Base-by-base conservation (phyloP, 2,797 vertebrate species). In the Manis javanica region DNA sequence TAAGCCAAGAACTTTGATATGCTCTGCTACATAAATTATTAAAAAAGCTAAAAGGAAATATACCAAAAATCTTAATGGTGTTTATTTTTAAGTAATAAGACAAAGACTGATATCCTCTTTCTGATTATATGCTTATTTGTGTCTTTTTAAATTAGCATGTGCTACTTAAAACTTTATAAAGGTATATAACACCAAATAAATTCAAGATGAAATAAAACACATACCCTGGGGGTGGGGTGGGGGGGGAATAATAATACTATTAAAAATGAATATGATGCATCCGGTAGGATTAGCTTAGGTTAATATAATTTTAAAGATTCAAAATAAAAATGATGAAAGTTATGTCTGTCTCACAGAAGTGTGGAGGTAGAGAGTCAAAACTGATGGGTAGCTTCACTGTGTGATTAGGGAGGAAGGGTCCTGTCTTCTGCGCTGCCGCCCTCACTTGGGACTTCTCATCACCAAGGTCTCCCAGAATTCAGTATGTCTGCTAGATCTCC, bases 181-280 rank as follows among this genome's bases (percentile, higher is more conserved):
- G 59, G 15, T 72, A 29, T 24, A 53, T 75, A 46, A 63, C 37
- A 59, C 24, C 29, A 87, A 96, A 86, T 46, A 75, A 90, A 84
- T 87, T 71, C 42, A 81, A 72, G 34, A 57, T 51, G 39, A 87
- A 87, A 15, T 46, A 39, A 72, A 59, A 79, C 39, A 79, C 26
- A 74, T 53, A 84, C 26, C 26, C 1, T 37, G 23, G 61, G n/a
- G 21, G 26, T 53, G 8, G 21, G 39, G 77, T 11, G n/a, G 53
- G 16, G 68, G 8, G 46, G 29, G 68, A 7, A 24, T 34, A 24
- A 83, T 46, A 57, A 26, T 83, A 61, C 16, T 63, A 77, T 83
- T 92, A 89, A 68, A 77, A 96, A 34, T 26, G 77, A 94, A 81
- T 66, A 26, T 77, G 81, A 18, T 55, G 19, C 72, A 51, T 82